Percentiles rank a stretch among this genome's conserved stretches.
Evolutionary conservation across 1,140 invertebrate species (phyloP).

Genomic region (Cephus cinctus): DNA sequence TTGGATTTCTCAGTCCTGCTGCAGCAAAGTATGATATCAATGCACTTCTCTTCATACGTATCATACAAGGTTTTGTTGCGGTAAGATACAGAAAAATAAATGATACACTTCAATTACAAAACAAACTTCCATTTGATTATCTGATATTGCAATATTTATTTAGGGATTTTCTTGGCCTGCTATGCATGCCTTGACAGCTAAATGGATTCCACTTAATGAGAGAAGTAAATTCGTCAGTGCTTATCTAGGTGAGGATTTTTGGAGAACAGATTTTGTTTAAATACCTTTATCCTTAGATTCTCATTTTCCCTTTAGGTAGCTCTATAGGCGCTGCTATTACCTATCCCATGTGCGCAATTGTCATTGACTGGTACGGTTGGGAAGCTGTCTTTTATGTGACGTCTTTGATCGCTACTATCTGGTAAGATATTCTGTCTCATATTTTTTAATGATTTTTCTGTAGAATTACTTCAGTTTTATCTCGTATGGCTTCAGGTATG

Average conservation of each 20-base stretch:
- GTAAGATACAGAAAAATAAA: too few species aligned
- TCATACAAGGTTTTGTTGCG: constrained; percentile 72
- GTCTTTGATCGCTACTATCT: constrained; percentile 64
- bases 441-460: constrained; percentile 1
- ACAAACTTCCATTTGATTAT: too few species aligned
- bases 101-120: too few species aligned
- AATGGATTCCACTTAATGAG: constrained; percentile 82
- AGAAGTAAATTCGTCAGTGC: constrained; percentile 72
- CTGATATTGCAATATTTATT: too few species aligned
- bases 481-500: constrained; percentile 55
- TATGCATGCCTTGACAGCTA: constrained; percentile 77
- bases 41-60: constrained; percentile 63
- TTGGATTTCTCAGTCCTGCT: constrained; percentile 70
- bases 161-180: constrained; percentile 82
- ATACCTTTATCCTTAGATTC: not conserved
- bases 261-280: constrained; percentile 15
- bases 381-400: constrained; percentile 73
- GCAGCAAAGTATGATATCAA: constrained; percentile 62
- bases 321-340: constrained; percentile 70
- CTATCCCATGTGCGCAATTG: constrained; percentile 67
- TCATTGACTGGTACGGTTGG: constrained; percentile 70
- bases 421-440: constrained; percentile 54
- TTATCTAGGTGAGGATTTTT: constrained; percentile 62
- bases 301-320: constrained; percentile 58
- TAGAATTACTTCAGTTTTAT: not conserved